These are phyloP conservation scores for Coregonus sp. DNA, from an alignment of 2,797 vertebrate genomes.

Conservation along the genomic window DNA sequence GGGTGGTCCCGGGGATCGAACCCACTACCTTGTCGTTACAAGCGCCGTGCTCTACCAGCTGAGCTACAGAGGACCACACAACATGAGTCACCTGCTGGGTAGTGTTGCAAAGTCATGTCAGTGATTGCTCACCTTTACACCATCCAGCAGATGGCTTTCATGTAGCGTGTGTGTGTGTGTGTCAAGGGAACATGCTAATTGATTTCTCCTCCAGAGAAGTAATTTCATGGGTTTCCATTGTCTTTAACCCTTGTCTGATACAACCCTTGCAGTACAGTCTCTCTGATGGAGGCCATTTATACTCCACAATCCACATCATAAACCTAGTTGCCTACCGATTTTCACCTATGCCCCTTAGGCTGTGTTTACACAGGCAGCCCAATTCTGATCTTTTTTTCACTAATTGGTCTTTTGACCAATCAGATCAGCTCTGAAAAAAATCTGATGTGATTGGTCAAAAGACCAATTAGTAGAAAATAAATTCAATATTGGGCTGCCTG, in stretches of 20 bases:
- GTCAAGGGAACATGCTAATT: conserved; percentile 62
- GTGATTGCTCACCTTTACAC: conserved; percentile 68
- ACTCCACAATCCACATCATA: no score
- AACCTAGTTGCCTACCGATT: no score
- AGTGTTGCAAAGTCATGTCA: conserved; percentile 41
- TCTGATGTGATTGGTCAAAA: conserved; percentile 23
- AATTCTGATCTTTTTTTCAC: no score
- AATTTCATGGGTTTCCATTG: conserved; percentile 63
- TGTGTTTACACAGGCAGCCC: no score
- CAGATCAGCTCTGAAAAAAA: no score
- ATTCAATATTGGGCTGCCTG: not conserved
- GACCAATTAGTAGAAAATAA: conserved; percentile 41
- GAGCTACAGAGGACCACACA: no score
- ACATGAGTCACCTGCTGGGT: conserved; percentile 38
- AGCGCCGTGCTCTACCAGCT: no score
- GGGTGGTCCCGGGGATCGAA: no score
- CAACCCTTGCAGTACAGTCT: conserved; percentile 59
- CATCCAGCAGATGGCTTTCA: conserved; percentile 22
- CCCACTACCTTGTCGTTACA: no score
- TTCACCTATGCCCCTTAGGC: no score
- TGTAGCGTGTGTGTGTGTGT: no score
- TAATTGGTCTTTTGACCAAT: no score
- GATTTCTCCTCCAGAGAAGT: conserved; percentile 72
- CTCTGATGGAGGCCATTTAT: conserved; percentile 46
- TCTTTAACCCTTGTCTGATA: conserved; percentile 17